phyloP scores from a whole-genome alignment of 1,140 invertebrate genomes.

The Scaptodrosophila lebanonensis region DNA sequence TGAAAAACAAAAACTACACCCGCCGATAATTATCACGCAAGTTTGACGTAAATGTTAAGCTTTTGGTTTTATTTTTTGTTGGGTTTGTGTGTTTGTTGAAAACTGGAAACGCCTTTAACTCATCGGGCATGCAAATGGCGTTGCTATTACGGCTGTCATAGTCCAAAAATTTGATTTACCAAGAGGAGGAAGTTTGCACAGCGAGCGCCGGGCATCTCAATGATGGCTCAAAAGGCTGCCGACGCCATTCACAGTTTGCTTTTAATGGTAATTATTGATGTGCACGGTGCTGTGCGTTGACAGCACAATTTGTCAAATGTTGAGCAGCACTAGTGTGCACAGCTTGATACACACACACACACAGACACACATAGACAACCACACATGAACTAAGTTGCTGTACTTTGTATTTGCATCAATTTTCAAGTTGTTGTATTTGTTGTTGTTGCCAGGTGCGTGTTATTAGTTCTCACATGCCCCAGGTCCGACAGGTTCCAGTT shows the following conservation, averaged over 20 bases:
- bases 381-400: slow-evolving; percentile 24
- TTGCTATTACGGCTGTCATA: no score
- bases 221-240: slow-evolving; percentile 42
- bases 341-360: slow-evolving; percentile 26
- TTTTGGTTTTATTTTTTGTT: no score
- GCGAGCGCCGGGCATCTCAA: no score
- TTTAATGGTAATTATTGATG: neutral
- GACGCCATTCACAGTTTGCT: slow-evolving; percentile 25
- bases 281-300: slow-evolving; percentile 29
- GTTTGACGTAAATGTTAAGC: no score
- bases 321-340: no score
- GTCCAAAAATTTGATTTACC: slow-evolving; percentile 46
- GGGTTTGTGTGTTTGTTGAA: no score
- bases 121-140: no score
- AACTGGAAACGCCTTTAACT: no score
- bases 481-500: slow-evolving; percentile 11
- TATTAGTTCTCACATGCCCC: no score
- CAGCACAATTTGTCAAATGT: slow-evolving; percentile 65
- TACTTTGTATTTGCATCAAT: slow-evolving; percentile 24
- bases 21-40: no score
- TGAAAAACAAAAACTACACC: no score
- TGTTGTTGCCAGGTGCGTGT: no score
- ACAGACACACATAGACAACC: slow-evolving; percentile 30
- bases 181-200: slow-evolving; percentile 40
- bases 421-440: neutral